These are phyloP conservation scores for Sebastolobus alascanus DNA, from an alignment of 2,797 vertebrate genomes.

Conservation along the genomic window DNA sequence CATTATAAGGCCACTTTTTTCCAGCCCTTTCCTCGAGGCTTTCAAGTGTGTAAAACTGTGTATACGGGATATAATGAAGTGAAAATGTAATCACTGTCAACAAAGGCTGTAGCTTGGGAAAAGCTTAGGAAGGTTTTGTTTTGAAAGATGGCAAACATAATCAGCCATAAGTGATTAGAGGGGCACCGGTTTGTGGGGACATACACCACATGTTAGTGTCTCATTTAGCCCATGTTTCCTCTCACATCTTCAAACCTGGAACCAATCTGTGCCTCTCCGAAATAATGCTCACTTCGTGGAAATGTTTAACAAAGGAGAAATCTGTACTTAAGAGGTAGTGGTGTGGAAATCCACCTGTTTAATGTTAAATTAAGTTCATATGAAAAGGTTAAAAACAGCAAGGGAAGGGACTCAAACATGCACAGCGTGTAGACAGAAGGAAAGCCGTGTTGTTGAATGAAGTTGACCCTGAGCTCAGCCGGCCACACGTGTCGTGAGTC, in stretches of 20 bases:
- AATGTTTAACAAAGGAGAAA: slow-evolving; percentile 24
- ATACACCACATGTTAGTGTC: slow-evolving; percentile 63
- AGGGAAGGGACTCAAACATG: slow-evolving; percentile 6
- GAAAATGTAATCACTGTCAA: slow-evolving; percentile 66
- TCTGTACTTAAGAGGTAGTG: not conserved
- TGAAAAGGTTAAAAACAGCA: slow-evolving; percentile 12
- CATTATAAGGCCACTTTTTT: slow-evolving; percentile 23
- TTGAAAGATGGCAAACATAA: slow-evolving; percentile 78
- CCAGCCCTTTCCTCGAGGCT: slow-evolving; percentile 5
- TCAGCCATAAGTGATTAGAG: slow-evolving; percentile 62
- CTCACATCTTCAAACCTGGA: slow-evolving; percentile 58
- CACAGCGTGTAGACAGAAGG: slow-evolving; percentile 26
- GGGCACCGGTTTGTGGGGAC: slow-evolving; percentile 46
- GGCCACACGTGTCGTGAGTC: slow-evolving; percentile 88
- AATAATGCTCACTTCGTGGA: slow-evolving; percentile 27
- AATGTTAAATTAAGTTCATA: slow-evolving; percentile 10
- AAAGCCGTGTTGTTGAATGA: slow-evolving; percentile 74
- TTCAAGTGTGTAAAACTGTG: slow-evolving; percentile 40
- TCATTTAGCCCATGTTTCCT: slow-evolving; percentile 48
- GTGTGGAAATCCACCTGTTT: not conserved
- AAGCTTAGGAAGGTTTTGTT: slow-evolving; percentile 63
- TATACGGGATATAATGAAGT: slow-evolving; percentile 43
- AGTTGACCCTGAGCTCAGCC: slow-evolving; percentile 76
- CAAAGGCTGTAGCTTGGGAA: slow-evolving; percentile 51
- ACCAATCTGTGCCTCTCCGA: slow-evolving; percentile 25